Evolutionary conservation across 2,797 vertebrate species (phyloP).

Genomic region (Melopsittacus undulatus): DNA sequence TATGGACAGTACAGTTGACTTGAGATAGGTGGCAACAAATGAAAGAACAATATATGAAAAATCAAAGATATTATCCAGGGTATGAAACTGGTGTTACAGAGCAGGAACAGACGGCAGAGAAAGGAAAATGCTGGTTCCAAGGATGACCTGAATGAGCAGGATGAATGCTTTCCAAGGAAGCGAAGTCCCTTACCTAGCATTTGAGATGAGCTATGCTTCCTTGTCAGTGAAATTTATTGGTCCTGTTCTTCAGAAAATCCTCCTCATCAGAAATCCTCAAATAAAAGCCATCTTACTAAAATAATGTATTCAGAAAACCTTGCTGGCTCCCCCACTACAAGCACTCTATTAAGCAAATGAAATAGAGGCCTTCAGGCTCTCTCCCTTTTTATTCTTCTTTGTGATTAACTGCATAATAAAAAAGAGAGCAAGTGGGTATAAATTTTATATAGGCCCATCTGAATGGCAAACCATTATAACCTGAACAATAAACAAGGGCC

Average conservation of each 20-base stretch:
- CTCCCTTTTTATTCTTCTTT: conserved; percentile 51
- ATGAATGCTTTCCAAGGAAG: background rate
- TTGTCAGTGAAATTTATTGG: background rate
- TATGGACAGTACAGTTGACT: background rate
- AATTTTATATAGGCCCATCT: conserved; percentile 66
- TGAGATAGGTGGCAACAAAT: background rate
- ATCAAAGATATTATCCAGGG: background rate
- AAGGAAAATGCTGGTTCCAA: background rate
- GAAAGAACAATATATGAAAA: background rate
- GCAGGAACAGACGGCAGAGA: background rate
- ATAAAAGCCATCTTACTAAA: conserved; percentile 38
- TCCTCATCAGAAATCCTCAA: conserved; percentile 29
- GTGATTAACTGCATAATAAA: conserved; percentile 77
- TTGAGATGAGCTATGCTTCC: background rate
- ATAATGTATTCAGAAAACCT: conserved; percentile 59
- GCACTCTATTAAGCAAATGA: conserved; percentile 75
- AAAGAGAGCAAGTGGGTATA: conserved; percentile 71
- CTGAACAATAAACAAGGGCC: conserved; percentile 64
- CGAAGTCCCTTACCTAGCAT: background rate
- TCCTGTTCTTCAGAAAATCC: background rate
- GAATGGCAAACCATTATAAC: conserved; percentile 55
- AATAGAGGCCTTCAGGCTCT: conserved; percentile 70
- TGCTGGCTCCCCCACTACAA: conserved; percentile 25
- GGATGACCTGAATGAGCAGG: background rate
- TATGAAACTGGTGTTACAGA: background rate